Percentiles rank a stretch among this genome's conserved stretches.
Conservation (phyloP, 2,797 vertebrate genomes). For the Periparus ater region DNA sequence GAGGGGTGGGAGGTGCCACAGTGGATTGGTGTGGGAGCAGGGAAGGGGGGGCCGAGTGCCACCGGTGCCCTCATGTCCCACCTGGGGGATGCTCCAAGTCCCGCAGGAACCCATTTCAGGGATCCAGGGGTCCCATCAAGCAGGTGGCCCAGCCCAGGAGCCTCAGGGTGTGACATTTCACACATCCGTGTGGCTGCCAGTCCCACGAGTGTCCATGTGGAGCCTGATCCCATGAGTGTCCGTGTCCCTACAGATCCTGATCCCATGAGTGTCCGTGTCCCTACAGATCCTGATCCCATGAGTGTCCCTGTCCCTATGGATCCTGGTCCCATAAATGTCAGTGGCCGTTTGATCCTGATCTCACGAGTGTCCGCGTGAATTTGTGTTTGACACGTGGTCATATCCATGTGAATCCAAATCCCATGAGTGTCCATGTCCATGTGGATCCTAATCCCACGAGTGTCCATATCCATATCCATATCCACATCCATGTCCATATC, state of each 20-base stretch:
- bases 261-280: background rate
- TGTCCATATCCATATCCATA: background rate
- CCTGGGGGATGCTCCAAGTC: background rate
- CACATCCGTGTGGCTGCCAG: accelerated
- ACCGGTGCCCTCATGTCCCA: background rate
- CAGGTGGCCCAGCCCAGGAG: background rate
- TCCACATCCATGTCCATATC: too few species aligned
- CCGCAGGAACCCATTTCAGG: background rate
- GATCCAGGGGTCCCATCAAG: background rate
- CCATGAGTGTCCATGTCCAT: too few species aligned
- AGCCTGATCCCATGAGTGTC: too few species aligned
- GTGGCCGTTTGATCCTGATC: too few species aligned
- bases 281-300: too few species aligned
- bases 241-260: accelerated
- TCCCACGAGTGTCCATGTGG: background rate
- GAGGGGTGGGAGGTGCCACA: background rate
- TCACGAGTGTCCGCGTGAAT: background rate
- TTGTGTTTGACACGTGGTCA: too few species aligned
- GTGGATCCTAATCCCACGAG: background rate
- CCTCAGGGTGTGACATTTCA: accelerated
- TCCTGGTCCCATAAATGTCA: too few species aligned
- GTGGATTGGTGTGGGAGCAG: background rate
- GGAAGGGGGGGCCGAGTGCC: background rate
- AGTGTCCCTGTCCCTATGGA: background rate
- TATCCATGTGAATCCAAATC: too few species aligned